phyloP scores from a whole-genome alignment of 2,113 vertebrate species.

The Rhinolophus sinicus region DNA sequence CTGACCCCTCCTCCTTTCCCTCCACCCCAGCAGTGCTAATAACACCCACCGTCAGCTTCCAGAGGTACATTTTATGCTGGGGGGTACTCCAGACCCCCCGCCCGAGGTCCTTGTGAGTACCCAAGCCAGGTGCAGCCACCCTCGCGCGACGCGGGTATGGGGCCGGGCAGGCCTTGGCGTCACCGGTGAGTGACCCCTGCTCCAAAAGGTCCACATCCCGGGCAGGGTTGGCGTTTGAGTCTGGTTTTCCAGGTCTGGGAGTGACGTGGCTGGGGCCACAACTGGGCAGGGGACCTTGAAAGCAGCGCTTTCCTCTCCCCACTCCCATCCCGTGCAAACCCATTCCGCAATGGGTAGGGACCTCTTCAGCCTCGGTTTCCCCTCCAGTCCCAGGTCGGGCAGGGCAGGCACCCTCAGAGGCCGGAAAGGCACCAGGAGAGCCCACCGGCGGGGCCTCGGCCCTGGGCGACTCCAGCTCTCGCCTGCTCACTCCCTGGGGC shows the following conservation, averaged over 20 bases:
- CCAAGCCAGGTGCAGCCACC: not conserved
- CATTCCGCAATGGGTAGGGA: not conserved
- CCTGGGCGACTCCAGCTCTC: not conserved
- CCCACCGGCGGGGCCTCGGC: not conserved
- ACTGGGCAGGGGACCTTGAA: not conserved
- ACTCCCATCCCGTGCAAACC: not conserved
- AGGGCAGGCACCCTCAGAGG: not conserved
- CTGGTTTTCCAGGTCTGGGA: not conserved
- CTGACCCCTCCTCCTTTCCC: not conserved
- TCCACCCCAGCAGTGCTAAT: rapidly evolving
- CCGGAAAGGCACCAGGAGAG: not conserved
- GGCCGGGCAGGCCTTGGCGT: not conserved
- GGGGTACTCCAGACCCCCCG: not conserved
- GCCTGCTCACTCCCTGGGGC: not conserved
- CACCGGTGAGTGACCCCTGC: not conserved
- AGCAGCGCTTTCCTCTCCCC: too few species aligned
- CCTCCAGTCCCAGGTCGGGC: not conserved
- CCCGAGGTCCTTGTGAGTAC: not conserved
- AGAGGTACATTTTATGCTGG: not conserved
- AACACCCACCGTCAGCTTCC: not conserved
- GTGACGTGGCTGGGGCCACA: not conserved
- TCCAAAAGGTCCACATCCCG: not conserved
- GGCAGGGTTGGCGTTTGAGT: not conserved
- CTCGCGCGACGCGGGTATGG: not conserved
- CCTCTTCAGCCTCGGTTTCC: not conserved